Conservation (phyloP, 2,888 invertebrate genomes). For the Heteromyza rotundicornis region DNA sequence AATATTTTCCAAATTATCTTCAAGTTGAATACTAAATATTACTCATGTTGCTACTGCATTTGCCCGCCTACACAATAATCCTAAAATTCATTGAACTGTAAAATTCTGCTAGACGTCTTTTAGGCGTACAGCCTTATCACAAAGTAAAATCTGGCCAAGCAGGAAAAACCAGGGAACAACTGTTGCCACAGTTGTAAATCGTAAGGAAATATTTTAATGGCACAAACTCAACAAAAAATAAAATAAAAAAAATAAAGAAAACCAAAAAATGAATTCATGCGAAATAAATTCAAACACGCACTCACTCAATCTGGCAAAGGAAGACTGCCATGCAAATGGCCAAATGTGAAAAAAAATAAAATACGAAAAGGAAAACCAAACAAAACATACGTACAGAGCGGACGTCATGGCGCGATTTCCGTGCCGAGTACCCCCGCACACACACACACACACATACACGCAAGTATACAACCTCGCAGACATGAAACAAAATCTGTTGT, state of each 20-base stretch:
- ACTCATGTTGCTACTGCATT: neutral
- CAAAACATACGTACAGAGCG: conserved; percentile 1
- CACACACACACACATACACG: neutral
- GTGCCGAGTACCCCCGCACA: neutral
- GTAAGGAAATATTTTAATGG: neutral
- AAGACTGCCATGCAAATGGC: neutral
- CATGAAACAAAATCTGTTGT: no score
- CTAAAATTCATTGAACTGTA: conserved; percentile 19
- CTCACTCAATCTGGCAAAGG: neutral
- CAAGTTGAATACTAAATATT: no score
- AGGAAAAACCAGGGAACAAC: neutral
- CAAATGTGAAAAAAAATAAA: neutral
- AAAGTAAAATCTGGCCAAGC: neutral
- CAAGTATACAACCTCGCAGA: neutral
- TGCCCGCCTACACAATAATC: neutral
- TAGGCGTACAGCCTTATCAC: conserved; percentile 12
- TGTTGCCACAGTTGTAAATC: neutral
- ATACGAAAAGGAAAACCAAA: neutral
- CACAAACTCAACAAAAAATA: no score
- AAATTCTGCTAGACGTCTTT: conserved; percentile 16
- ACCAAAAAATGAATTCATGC: neutral
- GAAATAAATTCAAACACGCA: conserved; percentile 11
- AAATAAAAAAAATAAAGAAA: neutral
- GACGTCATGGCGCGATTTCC: no score
- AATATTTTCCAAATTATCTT: no score